phyloP scores from a whole-genome alignment of 1,140 invertebrate species.

The Grapholita molesta region DNA sequence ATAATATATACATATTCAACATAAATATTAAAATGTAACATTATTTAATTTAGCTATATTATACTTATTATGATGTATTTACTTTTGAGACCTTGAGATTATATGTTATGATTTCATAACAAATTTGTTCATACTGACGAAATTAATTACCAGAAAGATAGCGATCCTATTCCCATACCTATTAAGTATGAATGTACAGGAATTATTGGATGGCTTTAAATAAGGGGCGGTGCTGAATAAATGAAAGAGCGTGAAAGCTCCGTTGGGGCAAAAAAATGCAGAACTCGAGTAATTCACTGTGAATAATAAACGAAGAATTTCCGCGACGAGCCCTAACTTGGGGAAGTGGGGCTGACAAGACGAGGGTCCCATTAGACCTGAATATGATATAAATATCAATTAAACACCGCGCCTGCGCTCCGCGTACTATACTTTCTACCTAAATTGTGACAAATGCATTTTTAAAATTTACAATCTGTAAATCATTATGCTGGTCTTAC shows the following conservation, averaged over 20 bases:
- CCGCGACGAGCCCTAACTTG: slow-evolving; percentile 36
- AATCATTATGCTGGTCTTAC: not conserved
- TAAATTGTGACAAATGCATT: not conserved
- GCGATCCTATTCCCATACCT: slow-evolving; percentile 23
- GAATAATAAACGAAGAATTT: slow-evolving; percentile 68
- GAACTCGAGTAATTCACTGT: slow-evolving; percentile 59
- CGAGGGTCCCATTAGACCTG: slow-evolving; percentile 31
- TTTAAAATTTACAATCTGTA: not conserved
- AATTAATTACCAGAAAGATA: slow-evolving; percentile 8
- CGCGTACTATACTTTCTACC: slow-evolving; percentile 6
- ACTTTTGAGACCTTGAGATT: not conserved
- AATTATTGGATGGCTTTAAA: slow-evolving; percentile 43
- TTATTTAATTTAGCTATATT: too few species aligned
- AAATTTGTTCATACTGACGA: not conserved
- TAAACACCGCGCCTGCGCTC: slow-evolving; percentile 22
- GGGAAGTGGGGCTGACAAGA: slow-evolving; percentile 32
- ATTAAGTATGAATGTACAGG: slow-evolving; percentile 27
- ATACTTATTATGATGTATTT: not conserved
- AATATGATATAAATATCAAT: slow-evolving; percentile 42
- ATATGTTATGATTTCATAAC: not conserved
- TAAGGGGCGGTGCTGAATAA: slow-evolving; percentile 52
- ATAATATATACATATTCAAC: too few species aligned
- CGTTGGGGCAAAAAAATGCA: slow-evolving; percentile 51
- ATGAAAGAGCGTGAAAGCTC: slow-evolving; percentile 52
- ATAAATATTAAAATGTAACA: too few species aligned